Percentiles rank a stretch among this genome's conserved stretches.
These are phyloP conservation scores for Mythimna lalbum DNA, from an alignment of 2,888 invertebrate genomes.

Conservation along the genomic window DNA sequence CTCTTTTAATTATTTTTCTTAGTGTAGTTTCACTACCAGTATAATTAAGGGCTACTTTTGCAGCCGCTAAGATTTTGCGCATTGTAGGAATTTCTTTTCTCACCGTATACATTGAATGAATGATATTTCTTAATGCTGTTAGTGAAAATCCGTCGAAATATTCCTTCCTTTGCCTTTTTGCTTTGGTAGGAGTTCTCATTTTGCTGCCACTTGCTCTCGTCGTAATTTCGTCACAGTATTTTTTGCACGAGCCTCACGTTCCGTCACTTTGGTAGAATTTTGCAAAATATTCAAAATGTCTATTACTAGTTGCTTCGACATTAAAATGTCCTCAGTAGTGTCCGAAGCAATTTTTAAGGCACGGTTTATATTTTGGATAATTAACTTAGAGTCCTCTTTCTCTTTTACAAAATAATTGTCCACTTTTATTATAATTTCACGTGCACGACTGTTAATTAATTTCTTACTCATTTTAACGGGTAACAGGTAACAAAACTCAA, in stretches of 20 bases:
- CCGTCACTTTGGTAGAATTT: no score
- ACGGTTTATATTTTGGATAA: conserved; percentile 1
- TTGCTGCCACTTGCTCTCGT: conserved; percentile 53
- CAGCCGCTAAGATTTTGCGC: background rate
- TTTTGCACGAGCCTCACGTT: background rate
- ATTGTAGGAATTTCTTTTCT: conserved; percentile 1
- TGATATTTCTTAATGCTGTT: background rate
- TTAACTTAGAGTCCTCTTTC: background rate
- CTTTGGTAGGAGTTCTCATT: background rate
- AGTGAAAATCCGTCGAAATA: conserved; percentile 1
- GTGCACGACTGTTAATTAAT: no score
- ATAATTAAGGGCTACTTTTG: background rate
- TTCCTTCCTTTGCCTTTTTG: background rate
- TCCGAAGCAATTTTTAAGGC: conserved; percentile 14
- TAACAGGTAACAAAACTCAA: background rate
- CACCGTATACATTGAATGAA: background rate
- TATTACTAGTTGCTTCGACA: background rate
- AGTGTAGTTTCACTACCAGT: background rate
- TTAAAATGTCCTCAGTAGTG: conserved; percentile 2
- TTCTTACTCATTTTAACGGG: background rate
- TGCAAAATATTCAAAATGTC: background rate
- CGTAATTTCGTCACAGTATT: conserved; percentile 42
- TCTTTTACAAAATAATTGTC: background rate
- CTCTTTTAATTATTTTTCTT: background rate
- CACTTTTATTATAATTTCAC: no score